phyloP scores from a whole-genome alignment of 2,113 vertebrate species.

The Azemiops feae region DNA sequence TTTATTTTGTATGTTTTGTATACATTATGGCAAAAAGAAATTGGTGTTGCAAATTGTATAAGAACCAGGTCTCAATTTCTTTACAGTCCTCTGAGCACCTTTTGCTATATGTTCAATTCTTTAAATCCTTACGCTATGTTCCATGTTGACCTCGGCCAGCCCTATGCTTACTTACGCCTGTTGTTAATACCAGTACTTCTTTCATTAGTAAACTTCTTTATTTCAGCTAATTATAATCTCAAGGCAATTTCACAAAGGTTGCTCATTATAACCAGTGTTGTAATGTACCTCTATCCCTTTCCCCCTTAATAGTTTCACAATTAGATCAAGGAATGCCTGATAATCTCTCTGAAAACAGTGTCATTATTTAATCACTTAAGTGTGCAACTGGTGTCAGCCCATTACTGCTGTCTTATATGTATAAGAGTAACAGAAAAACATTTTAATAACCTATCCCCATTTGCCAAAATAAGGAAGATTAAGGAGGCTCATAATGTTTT shows the following conservation, averaged over 20 bases:
- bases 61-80: constrained; percentile 4
- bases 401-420: background rate
- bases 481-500: too few relatives aligned
- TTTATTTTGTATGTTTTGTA: background rate
- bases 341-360: constrained; percentile 25
- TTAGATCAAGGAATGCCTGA: constrained; percentile 57
- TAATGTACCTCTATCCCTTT: background rate
- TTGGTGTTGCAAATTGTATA: background rate
- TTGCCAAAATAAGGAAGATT: background rate
- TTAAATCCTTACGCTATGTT: constrained; percentile 40
- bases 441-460: background rate
- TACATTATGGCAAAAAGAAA: constrained; percentile 24
- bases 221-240: constrained; percentile 67
- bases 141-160: constrained; percentile 48
- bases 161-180: constrained; percentile 42
- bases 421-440: background rate
- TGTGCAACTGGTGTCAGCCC: background rate
- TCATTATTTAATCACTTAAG: background rate
- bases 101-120: background rate
- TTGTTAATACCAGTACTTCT: constrained; percentile 41
- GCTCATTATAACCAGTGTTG: constrained; percentile 39
- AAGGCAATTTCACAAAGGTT: constrained; percentile 49
- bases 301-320: constrained; percentile 55
- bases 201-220: constrained; percentile 60
- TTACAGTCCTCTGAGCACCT: constrained; percentile 9